Base-by-base conservation (phyloP, 2,888 invertebrate genomes). In the Incurvaria masculella region DNA sequence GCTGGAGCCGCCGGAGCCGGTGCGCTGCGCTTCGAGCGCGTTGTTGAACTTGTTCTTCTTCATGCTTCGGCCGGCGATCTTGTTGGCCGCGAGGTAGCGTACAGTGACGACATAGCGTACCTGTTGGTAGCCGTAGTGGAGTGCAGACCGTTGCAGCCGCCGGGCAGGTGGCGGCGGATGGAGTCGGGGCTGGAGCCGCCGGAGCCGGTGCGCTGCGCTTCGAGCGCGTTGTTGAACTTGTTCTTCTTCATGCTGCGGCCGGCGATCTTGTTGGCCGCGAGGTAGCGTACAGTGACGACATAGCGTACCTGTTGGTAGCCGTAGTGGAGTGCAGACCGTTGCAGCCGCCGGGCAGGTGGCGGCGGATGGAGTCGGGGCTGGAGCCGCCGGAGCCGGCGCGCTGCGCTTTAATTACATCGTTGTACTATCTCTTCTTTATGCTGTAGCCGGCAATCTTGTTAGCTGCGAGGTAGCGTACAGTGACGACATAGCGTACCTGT, bases 101-200 rank as follows among this genome's bases (percentile, higher is more conserved):
- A n/a, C n/a, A n/a, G n/a, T n/a, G n/a, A n/a, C n/a, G n/a, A n/a
- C n/a, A n/a, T n/a, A n/a, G n/a, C n/a, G n/a, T n/a, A 82, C 87
- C 87, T 80, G 60, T 88, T 88, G 39, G 89, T 88, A 4, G 88
- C 87, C 11, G 86, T 83, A 33, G 87, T 88, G 4, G 87, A 82
- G 63, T 91, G 90, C 33, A 92, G 69, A 6, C 92, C 92, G 69
- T 92, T 93, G 61, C 91, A 91, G 2, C 89, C 88, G 42, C 87
- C 87, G 49, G 81, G 81, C 43, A 88, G 68, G 44, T 83, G 83
- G 60, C 81, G 83, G 44, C 89, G 81, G 40, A 87, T 76, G 0
- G 88, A 91, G 62, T 88, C 89, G 5, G 90, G 91, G 52, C 90
- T 91, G 0, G 90, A 89, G 20, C 86, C 86, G 50, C 84, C 85